Evolutionary conservation across 2,888 invertebrate species (phyloP).

Genomic region (Rotaria magnacalcarata): DNA sequence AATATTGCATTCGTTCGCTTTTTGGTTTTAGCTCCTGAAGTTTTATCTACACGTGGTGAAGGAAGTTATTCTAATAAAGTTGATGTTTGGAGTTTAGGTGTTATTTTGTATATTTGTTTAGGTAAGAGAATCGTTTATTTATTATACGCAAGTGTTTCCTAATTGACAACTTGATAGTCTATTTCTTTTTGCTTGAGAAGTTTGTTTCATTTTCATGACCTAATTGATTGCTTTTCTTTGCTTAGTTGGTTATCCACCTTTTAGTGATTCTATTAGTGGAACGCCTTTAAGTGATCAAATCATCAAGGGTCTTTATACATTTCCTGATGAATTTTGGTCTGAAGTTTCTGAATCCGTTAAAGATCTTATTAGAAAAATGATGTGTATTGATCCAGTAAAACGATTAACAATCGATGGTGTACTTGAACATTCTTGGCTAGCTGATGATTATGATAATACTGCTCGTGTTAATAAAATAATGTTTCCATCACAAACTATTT

Average conservation of each 20-base stretch:
- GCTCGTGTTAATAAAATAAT: conserved; percentile 29
- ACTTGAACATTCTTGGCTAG: conserved; percentile 40
- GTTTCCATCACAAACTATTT: neutral
- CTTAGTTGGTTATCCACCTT: conserved; percentile 70
- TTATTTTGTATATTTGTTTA: conserved; percentile 74
- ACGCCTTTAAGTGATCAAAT: conserved; percentile 68
- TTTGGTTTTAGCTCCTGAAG: conserved; percentile 70
- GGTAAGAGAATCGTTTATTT: neutral
- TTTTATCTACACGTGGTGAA: conserved; percentile 64
- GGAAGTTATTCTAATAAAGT: conserved; percentile 64
- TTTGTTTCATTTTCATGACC: too few relatives aligned
- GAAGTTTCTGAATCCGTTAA: conserved; percentile 62
- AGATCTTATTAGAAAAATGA: conserved; percentile 39
- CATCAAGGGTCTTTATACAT: conserved; percentile 67
- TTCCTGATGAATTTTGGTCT: conserved; percentile 67
- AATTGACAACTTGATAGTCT: too few relatives aligned
- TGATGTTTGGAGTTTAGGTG: conserved; percentile 86
- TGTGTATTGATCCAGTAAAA: conserved; percentile 41
- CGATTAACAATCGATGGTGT: conserved; percentile 36
- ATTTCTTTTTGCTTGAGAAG: too few relatives aligned
- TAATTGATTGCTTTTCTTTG: neutral
- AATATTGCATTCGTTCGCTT: neutral
- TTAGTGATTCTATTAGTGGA: conserved; percentile 62
- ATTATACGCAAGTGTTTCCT: too few relatives aligned
- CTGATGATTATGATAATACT: conserved; percentile 24